Evolutionary conservation across 2,797 vertebrate genomes (phyloP).

Genomic region (Poecile montanus): DNA sequence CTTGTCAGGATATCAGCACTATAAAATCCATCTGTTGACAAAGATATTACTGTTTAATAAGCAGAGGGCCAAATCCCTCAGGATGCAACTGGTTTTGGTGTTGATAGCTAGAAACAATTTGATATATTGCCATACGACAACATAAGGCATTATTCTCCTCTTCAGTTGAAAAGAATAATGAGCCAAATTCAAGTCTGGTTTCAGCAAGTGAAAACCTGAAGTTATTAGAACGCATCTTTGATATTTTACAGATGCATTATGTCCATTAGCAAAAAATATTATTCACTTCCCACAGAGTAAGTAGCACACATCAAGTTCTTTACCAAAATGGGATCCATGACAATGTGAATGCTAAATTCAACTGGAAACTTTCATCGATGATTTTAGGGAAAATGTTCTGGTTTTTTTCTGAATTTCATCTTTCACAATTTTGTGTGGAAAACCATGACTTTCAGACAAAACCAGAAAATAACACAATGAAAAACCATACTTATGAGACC

Average conservation of each 20-base stretch:
- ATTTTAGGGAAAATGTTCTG: background rate
- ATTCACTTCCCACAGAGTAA: background rate
- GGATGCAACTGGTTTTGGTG: background rate
- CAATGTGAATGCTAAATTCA: background rate
- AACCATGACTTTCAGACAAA: background rate
- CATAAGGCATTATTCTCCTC: background rate
- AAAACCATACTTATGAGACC: background rate
- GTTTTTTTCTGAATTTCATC: background rate
- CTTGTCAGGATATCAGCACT: slow-evolving; percentile 11
- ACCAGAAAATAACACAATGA: background rate
- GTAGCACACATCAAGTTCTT: background rate
- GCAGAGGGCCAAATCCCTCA: background rate
- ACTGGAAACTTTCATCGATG: background rate
- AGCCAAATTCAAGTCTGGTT: background rate
- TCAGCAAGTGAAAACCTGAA: background rate
- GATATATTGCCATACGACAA: background rate
- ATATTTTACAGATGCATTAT: background rate
- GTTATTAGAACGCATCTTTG: background rate
- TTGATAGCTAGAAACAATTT: background rate
- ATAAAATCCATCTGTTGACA: slow-evolving; percentile 37
- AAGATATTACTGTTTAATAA: slow-evolving; percentile 34
- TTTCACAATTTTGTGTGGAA: background rate
- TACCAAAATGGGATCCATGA: background rate
- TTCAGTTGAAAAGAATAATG: background rate
- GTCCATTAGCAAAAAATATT: background rate